Evolutionary conservation across 2,888 invertebrate species (phyloP).

Genomic region (Ormia ochracea): DNA sequence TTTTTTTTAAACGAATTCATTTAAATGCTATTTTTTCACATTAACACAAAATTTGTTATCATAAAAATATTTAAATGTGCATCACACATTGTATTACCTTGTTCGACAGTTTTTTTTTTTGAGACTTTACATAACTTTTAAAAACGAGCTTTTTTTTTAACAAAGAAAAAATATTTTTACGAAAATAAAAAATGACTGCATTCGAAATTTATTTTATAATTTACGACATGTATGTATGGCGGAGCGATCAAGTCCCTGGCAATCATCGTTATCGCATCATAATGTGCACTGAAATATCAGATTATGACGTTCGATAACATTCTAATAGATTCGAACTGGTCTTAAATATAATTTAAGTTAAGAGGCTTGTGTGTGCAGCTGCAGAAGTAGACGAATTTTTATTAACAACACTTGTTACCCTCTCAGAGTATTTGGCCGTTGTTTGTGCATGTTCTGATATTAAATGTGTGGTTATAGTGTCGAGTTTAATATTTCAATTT

Average conservation of each 20-base stretch:
- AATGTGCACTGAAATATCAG: not conserved
- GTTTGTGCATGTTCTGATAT: too few relatives aligned
- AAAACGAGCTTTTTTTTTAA: not conserved
- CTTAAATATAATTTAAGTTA: too few relatives aligned
- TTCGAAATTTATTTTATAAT: not conserved
- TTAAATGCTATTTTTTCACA: not conserved
- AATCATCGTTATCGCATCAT: too few relatives aligned
- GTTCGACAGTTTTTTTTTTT: not conserved
- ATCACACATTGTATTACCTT: not conserved
- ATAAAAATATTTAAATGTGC: not conserved
- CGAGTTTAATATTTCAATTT: too few relatives aligned
- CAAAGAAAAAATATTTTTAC: not conserved
- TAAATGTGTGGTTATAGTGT: too few relatives aligned
- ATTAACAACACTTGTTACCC: too few relatives aligned
- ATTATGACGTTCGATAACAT: not conserved
- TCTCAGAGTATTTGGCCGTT: too few relatives aligned
- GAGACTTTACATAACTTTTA: not conserved
- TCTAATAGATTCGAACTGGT: not conserved
- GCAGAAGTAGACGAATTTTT: too few relatives aligned
- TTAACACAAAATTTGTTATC: not conserved
- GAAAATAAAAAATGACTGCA: not conserved
- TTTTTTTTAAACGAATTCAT: slow-evolving; percentile 19
- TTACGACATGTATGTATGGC: too few relatives aligned
- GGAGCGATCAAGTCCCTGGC: not conserved
- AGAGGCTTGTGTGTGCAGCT: too few relatives aligned